Evolutionary conservation across 2,888 invertebrate genomes (phyloP), one percentile per base, ranked within the genome.

Genomic region (Patella ulyssiponensis): DNA sequence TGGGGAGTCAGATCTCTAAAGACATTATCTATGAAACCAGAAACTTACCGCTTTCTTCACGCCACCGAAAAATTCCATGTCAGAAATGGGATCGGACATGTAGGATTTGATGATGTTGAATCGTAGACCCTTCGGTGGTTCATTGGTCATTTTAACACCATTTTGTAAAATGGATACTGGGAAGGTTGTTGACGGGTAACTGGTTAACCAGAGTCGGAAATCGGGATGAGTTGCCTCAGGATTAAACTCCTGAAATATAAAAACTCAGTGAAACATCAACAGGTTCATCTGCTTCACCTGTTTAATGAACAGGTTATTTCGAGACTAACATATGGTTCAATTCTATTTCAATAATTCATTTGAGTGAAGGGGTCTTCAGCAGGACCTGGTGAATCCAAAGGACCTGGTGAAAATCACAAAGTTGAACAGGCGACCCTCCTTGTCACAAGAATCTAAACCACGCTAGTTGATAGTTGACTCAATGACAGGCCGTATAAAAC

Each of bases 61-160:
- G 15, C 90, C 87, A 52, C 84, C 86, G 80, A 96, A 97, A 94
- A 97, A 98, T 87, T 97, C 97, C 0, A 94, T 92, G 91, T 97
- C 96, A 80, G 94, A 95, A 80, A 98, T 95, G 0, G 98, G 98
- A 92, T 98, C 97, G 88, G 92, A 96, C 74, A 95, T 92, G 92
- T 95, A 96, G 0, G 92, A 92, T 72, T 92, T 85, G 70, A 91
- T 78, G 75, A 92, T 87, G 84, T 92, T 92, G 81, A 92, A 92
- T 73, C 92, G 88, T 17, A 92, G 86, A 53, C 92, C 92, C 79
- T 92, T 92, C 1, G 92, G 92, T 3, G 92, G 92, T 80, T 92
- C 92, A 82, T 92, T 92, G 64, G 92, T 92, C 91, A 92, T 91
- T 85, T 92, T 92, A 64, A 92, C 91, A 52, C 92, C 92, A 83